These are phyloP conservation scores for Caenorhabditis tropicalis DNA, from an alignment of 1,140 invertebrate species.

Conservation along the genomic window DNA sequence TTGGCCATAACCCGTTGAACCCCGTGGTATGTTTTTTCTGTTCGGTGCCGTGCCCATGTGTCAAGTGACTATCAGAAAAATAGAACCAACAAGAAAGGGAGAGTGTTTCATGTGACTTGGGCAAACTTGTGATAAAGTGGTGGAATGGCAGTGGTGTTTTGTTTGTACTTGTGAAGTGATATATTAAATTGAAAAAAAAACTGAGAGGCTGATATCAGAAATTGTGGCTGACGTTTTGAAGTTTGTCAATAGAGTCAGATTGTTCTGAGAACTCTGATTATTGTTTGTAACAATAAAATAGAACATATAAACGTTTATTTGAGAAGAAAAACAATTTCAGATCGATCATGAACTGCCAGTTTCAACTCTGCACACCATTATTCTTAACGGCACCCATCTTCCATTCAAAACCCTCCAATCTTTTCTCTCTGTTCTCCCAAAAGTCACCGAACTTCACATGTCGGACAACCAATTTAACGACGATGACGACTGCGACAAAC, in stretches of 20 bases:
- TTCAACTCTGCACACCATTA: conserved; percentile 38
- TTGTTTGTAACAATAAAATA: background rate
- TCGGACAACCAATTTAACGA: conserved; percentile 52
- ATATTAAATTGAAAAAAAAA: background rate
- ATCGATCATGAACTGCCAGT: conserved; percentile 47
- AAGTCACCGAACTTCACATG: conserved; percentile 53
- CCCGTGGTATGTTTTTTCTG: conserved; percentile 18
- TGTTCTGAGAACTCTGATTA: background rate
- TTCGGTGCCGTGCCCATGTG: background rate
- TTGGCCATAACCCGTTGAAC: conserved; percentile 52
- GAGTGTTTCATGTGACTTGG: conserved; percentile 18
- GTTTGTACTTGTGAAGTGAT: conserved; percentile 25
- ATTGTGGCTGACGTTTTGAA: conserved; percentile 16
- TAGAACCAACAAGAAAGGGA: background rate
- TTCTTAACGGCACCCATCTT: conserved; percentile 59
- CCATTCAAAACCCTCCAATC: conserved; percentile 41
- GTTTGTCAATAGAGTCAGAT: background rate
- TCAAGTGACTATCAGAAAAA: conserved; percentile 4
- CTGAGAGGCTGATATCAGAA: background rate
- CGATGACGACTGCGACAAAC: conserved; percentile 9
- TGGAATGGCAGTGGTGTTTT: conserved; percentile 11
- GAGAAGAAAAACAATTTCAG: background rate
- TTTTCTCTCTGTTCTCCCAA: conserved; percentile 42
- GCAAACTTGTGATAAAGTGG: conserved; percentile 21
- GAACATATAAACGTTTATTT: background rate